Conservation (phyloP, 2,113 vertebrate species). For the Clarias magur region DNA sequence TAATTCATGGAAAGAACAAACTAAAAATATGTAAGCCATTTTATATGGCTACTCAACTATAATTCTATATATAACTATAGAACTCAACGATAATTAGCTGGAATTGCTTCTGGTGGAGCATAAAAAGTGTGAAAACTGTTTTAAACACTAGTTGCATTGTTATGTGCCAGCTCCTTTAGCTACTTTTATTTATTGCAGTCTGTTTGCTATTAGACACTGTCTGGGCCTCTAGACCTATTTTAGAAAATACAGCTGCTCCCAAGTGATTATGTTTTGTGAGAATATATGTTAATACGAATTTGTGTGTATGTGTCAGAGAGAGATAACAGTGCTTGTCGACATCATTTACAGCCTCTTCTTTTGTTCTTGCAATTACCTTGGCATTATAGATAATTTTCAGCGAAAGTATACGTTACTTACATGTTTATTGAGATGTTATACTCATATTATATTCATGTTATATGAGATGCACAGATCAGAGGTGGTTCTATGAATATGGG, state of each 20-base stretch:
- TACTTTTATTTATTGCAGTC: conserved; percentile 57
- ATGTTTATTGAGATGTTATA: not conserved
- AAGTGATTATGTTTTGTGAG: conserved; percentile 52
- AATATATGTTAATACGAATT: not conserved
- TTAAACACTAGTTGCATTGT: conserved; percentile 48
- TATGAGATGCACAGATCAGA: conserved; percentile 24
- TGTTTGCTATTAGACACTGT: conserved; percentile 63
- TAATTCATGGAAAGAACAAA: not conserved
- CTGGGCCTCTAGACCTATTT: conserved; percentile 46
- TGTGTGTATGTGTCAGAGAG: conserved; percentile 5
- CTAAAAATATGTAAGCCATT: not conserved
- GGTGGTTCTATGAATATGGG: conserved; percentile 21
- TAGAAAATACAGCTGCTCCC: conserved; percentile 60
- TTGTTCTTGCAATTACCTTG: not conserved
- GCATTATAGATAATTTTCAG: not conserved
- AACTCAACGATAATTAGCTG: conserved; percentile 1
- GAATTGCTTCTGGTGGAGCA: conserved; percentile 6
- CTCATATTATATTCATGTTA: no score
- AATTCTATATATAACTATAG: not conserved
- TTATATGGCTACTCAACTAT: conserved; percentile 1
- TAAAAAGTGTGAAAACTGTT: conserved; percentile 13
- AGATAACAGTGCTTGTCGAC: not conserved
- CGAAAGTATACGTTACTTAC: not conserved
- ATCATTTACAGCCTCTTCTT: conserved; percentile 7
- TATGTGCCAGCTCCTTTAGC: conserved; percentile 45